Conservation (phyloP, 37 sponge, comb jelly and placozoan genomes). For the Bolinopsis microptera region DNA sequence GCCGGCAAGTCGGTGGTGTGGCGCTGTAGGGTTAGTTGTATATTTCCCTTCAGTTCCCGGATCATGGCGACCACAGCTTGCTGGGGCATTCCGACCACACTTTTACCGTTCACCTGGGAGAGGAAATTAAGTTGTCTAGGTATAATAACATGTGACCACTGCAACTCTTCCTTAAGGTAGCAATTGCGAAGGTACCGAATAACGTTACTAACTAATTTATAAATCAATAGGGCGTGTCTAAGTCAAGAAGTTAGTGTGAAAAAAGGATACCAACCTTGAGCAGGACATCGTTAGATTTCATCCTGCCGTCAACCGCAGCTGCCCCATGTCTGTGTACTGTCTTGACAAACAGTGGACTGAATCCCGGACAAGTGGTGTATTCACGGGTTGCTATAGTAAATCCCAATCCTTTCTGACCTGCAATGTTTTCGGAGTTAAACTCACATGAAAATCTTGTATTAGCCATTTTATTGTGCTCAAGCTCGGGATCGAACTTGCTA, state of each 20-base stretch:
- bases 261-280: slow-evolving; percentile 34
- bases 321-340: slow-evolving; percentile 58
- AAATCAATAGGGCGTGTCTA: no score
- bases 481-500: background rate
- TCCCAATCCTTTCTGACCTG: slow-evolving; percentile 33
- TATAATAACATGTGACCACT: no score
- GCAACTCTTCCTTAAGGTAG: no score
- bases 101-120: slow-evolving; percentile 59
- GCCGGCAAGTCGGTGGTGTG: background rate
- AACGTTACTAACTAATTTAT: background rate
- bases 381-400: slow-evolving; percentile 46
- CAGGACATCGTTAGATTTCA: slow-evolving; percentile 46
- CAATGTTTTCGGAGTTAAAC: background rate
- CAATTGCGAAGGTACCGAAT: background rate
- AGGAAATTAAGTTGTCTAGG: background rate
- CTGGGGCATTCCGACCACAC: slow-evolving; percentile 52
- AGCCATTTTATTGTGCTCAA: no score
- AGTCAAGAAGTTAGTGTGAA: no score
- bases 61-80: slow-evolving; percentile 63
- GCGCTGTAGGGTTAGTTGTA: slow-evolving; percentile 5
- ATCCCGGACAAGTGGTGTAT: background rate
- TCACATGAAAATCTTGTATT: background rate
- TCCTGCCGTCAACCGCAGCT: slow-evolving; percentile 31
- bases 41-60: background rate
- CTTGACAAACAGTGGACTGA: slow-evolving; percentile 50